Evolutionary conservation across 2,888 invertebrate genomes (phyloP), one percentile per base, ranked within the genome.

Genomic region (Cephus pulcher): DNA sequence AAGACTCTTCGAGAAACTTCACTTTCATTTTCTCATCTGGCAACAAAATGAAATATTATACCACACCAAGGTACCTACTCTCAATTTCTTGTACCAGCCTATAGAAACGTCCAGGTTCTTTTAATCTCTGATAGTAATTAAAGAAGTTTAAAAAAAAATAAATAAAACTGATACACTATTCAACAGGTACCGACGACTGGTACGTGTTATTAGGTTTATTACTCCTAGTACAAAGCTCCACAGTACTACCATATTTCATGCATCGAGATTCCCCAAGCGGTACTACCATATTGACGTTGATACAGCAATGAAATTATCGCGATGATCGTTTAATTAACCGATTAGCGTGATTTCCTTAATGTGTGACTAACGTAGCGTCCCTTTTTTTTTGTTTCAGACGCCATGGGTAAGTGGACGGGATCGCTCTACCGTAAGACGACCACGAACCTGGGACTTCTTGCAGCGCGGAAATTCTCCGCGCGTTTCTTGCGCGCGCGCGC

Each of bases 311-410:
- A 56, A 56, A 23, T 56, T 56, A 56, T 23, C 56, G 56, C 56
- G 23, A 56, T 23, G 56, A 56, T 56, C 56, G 56, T 56, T 56
- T 56, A 56, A 56, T 56, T 56, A 56, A 56, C 23, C 23, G 56
- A 23, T 56, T 56, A 56, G 56, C 56, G 56, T 56, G 56, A 56
- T 56, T 56, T 56, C 56, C 23, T 23, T 56, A 56, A 56, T 23
- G 56, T 56, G 56, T 56, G 56, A 23, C 56, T 83, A 83, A 83
- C 81, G 75, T 82, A 71, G 71, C 71, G 12, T 83, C 81, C 89
- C 92, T 89, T 92, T 90, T 91, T 89, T 91, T 93, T 94, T 95
- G 95, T 95, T 95, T 90, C 95, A 96, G 95, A 95, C 94, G 95
- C 95, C 92, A 95, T 95, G 94, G 95, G 95, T 96, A 34, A 71